Evolutionary conservation across 2,888 invertebrate species (phyloP), one percentile per base, ranked within the genome.

Genomic region (Drosophila merina): DNA sequence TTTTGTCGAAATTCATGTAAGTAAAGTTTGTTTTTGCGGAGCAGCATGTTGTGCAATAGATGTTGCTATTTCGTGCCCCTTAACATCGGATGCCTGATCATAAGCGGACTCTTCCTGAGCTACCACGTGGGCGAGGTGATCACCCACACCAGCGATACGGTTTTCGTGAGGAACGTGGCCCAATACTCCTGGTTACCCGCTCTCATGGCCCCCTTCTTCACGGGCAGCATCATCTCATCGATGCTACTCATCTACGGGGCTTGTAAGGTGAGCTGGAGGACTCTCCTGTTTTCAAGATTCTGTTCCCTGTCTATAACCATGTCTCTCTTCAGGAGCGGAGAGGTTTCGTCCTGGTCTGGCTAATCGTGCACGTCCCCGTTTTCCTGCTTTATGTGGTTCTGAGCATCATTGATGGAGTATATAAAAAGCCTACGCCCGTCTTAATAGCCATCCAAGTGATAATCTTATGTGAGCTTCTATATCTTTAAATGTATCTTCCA

Each of bases 31-130:
- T n/a, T 25, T 28, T 25, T 38, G 1, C 28, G 50, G 20, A 8
- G 7, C 10, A 25, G 2, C 7, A 80, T 80, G 79, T 1, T 51
- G 1, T 57, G 57, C 9, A 28, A 26, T 9, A 30, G n/a, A 4
- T 81, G 72, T 31, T 84, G 76, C 47, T 74, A 20, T 6, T 73
- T 55, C 5, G 0, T 71, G 5, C 28, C 68, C 0, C 51, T 81
- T 5, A 42, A 48, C 4, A 30, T 3, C 26, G 76, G 72, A 4
- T 64, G 58, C 40, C 14, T 57, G 4, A 26, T 26, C n/a, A 79
- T 84, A n/a, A 75, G 58, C 4, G n/a, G 40, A 4, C 4, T 69
- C 5, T 66, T 67, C n/a, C 14, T 72, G 2, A 30, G n/a, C 10
- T 74, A 68, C 30, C 72, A 68, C 50, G 20, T 73, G 0, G 26